phyloP scores from a whole-genome alignment of 2,888 invertebrate genomes.

The Molanna angustata region DNA sequence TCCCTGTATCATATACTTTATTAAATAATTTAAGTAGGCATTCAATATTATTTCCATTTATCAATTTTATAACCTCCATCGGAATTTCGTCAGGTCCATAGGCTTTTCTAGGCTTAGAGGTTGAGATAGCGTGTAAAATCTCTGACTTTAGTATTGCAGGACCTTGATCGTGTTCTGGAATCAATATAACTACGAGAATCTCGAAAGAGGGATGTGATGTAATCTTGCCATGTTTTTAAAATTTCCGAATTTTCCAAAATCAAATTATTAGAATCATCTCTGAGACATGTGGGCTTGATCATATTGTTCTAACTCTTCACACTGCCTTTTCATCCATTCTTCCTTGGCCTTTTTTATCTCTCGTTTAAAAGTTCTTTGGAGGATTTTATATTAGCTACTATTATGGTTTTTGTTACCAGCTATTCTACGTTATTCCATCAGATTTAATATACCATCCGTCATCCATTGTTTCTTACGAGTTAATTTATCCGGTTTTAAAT shows the following conservation, averaged over 20 bases:
- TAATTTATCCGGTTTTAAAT: no score
- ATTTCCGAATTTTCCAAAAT: background rate
- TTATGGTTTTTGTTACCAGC: background rate
- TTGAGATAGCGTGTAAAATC: no score
- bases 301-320: background rate
- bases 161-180: no score
- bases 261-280: background rate
- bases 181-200: no score
- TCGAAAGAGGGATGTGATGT: background rate
- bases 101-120: no score
- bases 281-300: background rate
- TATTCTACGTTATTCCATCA: slow-evolving; percentile 3
- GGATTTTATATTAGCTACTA: background rate
- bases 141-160: no score
- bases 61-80: no score
- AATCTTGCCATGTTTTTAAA: slow-evolving; percentile 5
- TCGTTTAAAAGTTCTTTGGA: background rate
- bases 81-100: no score
- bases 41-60: no score
- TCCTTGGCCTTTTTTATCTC: slow-evolving; percentile 5
- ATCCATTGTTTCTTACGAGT: no score
- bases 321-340: background rate
- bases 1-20: no score
- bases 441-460: background rate
- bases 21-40: no score